Conservation (phyloP, 1,140 invertebrate species). For the Eurosta solidaginis region DNA sequence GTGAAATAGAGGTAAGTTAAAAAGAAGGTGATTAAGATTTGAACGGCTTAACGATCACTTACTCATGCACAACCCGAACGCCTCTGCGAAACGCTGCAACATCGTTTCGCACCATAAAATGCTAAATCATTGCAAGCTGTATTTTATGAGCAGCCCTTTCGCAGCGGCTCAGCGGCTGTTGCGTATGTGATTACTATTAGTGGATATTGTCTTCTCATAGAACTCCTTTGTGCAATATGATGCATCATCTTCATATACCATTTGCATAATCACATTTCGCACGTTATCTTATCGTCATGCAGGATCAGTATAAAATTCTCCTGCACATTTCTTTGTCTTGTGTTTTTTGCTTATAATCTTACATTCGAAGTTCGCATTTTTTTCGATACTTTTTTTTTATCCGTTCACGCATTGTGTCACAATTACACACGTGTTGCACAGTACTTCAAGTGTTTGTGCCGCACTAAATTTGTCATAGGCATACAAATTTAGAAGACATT, state of each 20-base stretch:
- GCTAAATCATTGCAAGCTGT: conserved; percentile 18
- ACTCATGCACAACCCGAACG: not conserved
- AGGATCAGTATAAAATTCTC: not conserved
- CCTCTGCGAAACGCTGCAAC: too few species aligned
- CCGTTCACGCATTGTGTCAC: not conserved
- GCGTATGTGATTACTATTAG: not conserved
- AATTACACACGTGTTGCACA: not conserved
- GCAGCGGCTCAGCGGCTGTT: too few species aligned
- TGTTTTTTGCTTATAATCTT: not conserved
- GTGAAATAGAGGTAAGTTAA: not conserved
- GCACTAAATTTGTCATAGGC: too few species aligned
- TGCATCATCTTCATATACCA: not conserved
- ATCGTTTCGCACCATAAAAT: not conserved
- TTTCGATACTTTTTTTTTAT: not conserved
- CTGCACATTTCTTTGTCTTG: not conserved
- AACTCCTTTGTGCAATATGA: not conserved
- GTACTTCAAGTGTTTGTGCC: too few species aligned
- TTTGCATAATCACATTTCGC: not conserved
- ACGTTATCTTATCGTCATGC: not conserved
- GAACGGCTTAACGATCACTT: conserved; percentile 19
- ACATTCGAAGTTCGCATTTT: not conserved
- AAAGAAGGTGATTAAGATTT: conserved; percentile 26
- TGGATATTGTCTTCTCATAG: not conserved
- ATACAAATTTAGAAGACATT: too few species aligned
- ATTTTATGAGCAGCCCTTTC: not conserved